Percentiles rank a stretch among this genome's conserved stretches.
These are phyloP conservation scores for Coptodon rendalli DNA, from an alignment of 2,113 vertebrate species.

Conservation along the genomic window DNA sequence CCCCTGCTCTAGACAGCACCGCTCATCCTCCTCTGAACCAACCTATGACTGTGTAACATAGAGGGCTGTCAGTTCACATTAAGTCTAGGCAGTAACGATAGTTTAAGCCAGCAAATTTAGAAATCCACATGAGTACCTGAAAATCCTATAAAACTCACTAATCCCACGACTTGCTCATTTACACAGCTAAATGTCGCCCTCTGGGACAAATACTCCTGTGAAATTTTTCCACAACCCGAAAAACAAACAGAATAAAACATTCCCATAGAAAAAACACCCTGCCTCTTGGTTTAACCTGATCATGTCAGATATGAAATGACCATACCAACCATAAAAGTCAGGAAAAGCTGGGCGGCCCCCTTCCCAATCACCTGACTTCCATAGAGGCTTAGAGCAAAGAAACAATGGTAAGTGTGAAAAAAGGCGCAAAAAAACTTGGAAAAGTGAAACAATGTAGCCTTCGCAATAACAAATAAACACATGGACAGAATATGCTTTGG, in stretches of 20 bases:
- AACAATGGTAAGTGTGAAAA: background rate
- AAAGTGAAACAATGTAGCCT: background rate
- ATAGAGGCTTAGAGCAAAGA: background rate
- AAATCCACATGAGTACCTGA: background rate
- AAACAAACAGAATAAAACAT: background rate
- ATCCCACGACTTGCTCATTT: background rate
- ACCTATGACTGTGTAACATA: background rate
- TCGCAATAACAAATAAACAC: rapidly evolving
- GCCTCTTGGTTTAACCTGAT: background rate
- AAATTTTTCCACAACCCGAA: background rate
- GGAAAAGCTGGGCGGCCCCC: background rate
- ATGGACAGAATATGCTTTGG: background rate
- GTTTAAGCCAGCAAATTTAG: background rate
- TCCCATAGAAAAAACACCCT: background rate
- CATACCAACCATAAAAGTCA: background rate
- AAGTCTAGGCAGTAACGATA: background rate
- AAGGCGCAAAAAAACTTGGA: background rate
- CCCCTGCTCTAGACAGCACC: background rate
- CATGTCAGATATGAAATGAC: background rate
- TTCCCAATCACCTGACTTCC: background rate
- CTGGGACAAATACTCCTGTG: background rate
- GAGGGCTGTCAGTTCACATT: background rate
- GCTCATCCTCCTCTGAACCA: background rate
- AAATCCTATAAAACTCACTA: background rate
- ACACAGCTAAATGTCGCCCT: background rate